Base-by-base conservation (phyloP, 2,797 vertebrate genomes). In the Pseudomugil tenellus region DNA sequence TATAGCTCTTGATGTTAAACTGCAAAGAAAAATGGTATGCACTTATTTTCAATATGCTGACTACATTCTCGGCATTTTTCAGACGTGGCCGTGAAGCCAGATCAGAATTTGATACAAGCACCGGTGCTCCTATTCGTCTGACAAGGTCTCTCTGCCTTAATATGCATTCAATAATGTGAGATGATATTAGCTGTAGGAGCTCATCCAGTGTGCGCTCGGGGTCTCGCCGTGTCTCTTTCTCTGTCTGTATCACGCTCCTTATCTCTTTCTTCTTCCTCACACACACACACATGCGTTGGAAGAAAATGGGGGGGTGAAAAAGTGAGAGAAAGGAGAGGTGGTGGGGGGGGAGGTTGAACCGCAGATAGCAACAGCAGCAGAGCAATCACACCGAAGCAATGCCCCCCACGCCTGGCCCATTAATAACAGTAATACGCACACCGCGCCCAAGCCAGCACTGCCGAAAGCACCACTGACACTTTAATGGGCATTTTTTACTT, bases 401-500 rank as follows among this genome's bases (percentile, higher is more conserved):
- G 78, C 84, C 86, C 89, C 87, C 88, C 91, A 85, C 81, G 84
- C 87, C 88, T 74, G 79, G 83, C 83, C 89, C 90, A 91, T 92
- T 91, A 91, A 90, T 91, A 92, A 91, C 87, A 87, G 89, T 91
- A 89, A 90, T 87, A 88, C 86, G 79, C 82, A 85, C 81, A 74
- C 87, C 71, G 79, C 83, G 81, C 84, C 86, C 87, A 21, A 77
- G 81, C 86, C 84, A 55, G 84, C 83, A 71, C 83, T 69, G 86
- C 90, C 88, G 77, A 85, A 84, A 90, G 89, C 90, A 85, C 77
- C 86, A 61, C 89, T 90, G 90, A 91, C 91, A 92, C 91, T 92
- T 92, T 91, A 92, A 93, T 91, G 90, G 90, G 74, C 87, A 70
- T 90, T 90, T 92, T 92, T 89, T 88, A 90, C 87, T 90, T 91